These are phyloP conservation scores for Falco rusticolus DNA, from an alignment of 2,797 vertebrate species.

Conservation along the genomic window DNA sequence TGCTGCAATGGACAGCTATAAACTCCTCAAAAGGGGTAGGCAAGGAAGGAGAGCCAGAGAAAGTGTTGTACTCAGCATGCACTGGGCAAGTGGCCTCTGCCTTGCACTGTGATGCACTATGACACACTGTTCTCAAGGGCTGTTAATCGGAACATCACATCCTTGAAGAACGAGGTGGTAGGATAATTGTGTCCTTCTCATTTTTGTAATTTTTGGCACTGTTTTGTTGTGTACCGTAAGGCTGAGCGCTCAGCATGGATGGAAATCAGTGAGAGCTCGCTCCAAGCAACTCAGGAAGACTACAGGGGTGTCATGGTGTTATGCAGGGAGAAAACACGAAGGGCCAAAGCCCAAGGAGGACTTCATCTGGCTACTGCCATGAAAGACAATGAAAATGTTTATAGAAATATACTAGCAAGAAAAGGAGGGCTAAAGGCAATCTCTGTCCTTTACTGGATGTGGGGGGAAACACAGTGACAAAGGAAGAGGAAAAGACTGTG, in stretches of 20 bases:
- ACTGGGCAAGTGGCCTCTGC: not conserved
- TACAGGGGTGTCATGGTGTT: not conserved
- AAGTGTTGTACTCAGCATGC: not conserved
- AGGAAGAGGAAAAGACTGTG: not conserved
- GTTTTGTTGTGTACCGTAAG: not conserved
- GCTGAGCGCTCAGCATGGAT: not conserved
- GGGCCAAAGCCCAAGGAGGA: not conserved
- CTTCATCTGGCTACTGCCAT: too few relatives aligned
- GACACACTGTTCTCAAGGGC: not conserved
- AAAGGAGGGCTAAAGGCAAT: not conserved
- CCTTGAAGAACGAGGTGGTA: not conserved
- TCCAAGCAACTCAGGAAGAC: not conserved
- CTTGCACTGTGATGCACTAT: not conserved
- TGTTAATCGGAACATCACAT: not conserved
- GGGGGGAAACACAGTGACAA: accelerated
- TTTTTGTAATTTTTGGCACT: not conserved
- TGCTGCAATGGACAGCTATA: accelerated
- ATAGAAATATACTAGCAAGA: not conserved
- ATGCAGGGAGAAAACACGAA: not conserved
- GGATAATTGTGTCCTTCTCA: not conserved
- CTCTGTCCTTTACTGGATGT: not conserved
- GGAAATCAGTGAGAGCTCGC: not conserved
- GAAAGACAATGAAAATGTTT: not conserved
- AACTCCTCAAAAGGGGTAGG: not conserved
- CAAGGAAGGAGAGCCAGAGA: too few relatives aligned